Evolutionary conservation across 2,797 vertebrate genomes (phyloP).

Genomic region (Pangasius larnaudii): DNA sequence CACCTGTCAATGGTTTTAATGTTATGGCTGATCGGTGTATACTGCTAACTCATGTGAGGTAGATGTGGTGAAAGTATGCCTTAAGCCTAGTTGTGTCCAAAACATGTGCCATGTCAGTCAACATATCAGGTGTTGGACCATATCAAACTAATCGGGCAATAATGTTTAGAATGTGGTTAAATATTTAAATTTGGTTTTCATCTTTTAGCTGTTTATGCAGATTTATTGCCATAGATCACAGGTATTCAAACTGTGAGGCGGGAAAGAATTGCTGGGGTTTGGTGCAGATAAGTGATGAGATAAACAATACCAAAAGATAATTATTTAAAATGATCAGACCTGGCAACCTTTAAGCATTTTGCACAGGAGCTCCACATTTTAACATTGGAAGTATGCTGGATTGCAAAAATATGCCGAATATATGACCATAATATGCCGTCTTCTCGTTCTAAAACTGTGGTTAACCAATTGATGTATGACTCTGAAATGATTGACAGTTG

Average conservation of each 20-base stretch:
- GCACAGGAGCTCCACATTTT: not conserved
- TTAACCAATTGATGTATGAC: not conserved
- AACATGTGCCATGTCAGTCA: not conserved
- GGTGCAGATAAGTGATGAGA: not conserved
- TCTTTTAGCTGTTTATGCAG: not conserved
- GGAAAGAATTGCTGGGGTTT: not conserved
- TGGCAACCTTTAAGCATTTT: not conserved
- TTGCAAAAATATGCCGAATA: not conserved
- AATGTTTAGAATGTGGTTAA: not conserved
- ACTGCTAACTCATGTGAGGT: not conserved
- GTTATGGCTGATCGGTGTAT: not conserved
- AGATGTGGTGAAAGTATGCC: not conserved
- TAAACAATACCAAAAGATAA: not conserved
- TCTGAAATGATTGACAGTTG: conserved; percentile 4
- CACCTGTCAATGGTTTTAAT: too few relatives aligned
- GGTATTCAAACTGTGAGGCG: not conserved
- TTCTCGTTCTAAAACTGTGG: not conserved
- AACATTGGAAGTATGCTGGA: not conserved
- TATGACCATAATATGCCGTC: not conserved
- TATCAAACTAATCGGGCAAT: not conserved
- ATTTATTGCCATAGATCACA: not conserved
- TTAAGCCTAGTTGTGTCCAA: not conserved
- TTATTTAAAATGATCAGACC: not conserved
- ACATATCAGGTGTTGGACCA: not conserved
- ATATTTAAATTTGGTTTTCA: not conserved